Conservation (phyloP, 2,797 vertebrate species). For the Neosalanx taihuensis region DNA sequence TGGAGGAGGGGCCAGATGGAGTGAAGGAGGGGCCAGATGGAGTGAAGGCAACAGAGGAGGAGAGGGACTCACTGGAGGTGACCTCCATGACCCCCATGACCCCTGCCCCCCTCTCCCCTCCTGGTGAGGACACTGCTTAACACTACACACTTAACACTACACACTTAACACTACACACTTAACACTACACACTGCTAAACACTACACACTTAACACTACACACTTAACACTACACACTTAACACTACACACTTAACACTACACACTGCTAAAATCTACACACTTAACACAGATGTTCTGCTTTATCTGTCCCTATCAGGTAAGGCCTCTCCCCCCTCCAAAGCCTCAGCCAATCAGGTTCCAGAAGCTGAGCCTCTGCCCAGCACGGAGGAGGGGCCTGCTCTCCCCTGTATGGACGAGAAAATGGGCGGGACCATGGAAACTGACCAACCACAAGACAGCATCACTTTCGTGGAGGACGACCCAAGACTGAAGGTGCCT, state of each 20-base stretch:
- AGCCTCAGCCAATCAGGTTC: constrained; percentile 13
- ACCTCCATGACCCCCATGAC: too few relatives aligned
- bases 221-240: too few relatives aligned
- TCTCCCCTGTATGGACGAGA: neutral
- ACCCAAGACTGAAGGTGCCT: constrained; percentile 68
- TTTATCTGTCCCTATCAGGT: constrained; percentile 39
- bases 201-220: neutral
- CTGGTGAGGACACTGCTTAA: constrained; percentile 58
- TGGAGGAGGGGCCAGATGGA: neutral
- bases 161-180: neutral
- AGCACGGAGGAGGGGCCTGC: constrained; percentile 18
- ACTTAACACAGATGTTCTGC: neutral
- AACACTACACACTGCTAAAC: too few relatives aligned
- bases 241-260: neutral
- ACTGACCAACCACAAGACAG: constrained; percentile 37
- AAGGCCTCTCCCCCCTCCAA: constrained; percentile 31
- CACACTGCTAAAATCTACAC: neutral
- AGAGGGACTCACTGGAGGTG: too few relatives aligned
- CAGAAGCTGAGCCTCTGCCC: neutral
- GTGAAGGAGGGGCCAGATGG: neutral
- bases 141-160: neutral
- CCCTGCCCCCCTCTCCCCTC: constrained; percentile 20
- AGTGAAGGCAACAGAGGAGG: neutral
- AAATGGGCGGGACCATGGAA: neutral
- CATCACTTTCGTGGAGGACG: constrained; percentile 72